Base-by-base conservation (phyloP, 2,797 vertebrate genomes). In the Rhynchonycteris naso region DNA sequence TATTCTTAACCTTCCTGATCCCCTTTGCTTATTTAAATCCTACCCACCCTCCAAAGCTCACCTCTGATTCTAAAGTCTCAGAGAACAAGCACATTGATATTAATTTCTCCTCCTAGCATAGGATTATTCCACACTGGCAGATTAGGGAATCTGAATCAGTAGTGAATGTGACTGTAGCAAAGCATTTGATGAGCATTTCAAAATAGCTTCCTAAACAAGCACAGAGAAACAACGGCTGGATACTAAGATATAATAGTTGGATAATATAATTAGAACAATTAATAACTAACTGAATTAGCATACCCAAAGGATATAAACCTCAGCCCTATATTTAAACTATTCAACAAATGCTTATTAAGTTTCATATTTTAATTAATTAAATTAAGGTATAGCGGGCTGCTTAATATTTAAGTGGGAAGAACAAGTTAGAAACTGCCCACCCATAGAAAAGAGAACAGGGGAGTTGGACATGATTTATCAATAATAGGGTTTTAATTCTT, bases 21-120 rank as follows among this genome's bases (percentile, higher is more conserved):
- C 18, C 30, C 33, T 68, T 30, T 35, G 4, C 30, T 75, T 82
- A 54, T 43, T 78, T 69, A 82, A 92, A 88, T 38, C 63, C 81
- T 84, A 69, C n/a, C 35, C 38, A 38, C 38, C 1, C 19, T 65
- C 61, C 28, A 82, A 90, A 59, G 8, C 8, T 80, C 35, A 24
- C 15, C 28, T 75, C 66, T 95, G 22, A 65, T 91, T 83, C 86
- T 91, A 83, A 90, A 80, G 61, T 54, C 47, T 30, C 61, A 19
- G n/a, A n/a, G n/a, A n/a, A n/a, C n/a, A n/a, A n/a, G n/a, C n/a
- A n/a, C n/a, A n/a, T n/a, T 38, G n/a, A 14, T 43, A 50, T 59
- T 16, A 28, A 50, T 56, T 90, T 76, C 30, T 43, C 58, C 52
- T 79, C 58, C 13, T 43, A 59, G 19, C 30, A 50, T 13, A 65